Percentiles rank a stretch among this genome's conserved stretches.
These are phyloP conservation scores for Phrixothrix hirtus DNA, from an alignment of 2,888 invertebrate genomes.

Conservation along the genomic window DNA sequence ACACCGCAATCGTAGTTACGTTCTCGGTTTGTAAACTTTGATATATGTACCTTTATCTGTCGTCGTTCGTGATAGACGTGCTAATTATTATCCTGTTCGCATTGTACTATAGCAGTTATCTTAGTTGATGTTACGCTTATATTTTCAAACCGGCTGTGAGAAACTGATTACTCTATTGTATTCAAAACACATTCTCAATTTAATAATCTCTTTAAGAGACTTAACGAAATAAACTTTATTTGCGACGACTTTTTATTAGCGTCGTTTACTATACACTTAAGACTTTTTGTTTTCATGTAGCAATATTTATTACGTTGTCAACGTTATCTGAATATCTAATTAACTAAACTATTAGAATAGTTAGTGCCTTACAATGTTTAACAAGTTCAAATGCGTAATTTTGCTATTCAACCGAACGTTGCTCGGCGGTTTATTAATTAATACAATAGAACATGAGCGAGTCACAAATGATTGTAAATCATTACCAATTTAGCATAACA, in stretches of 20 bases:
- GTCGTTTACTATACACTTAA: neutral
- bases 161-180: neutral
- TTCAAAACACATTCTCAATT: neutral
- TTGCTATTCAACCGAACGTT: no score
- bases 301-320: neutral
- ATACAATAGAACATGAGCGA: no score
- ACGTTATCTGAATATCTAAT: neutral
- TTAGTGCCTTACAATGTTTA: no score
- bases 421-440: no score
- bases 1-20: conserved; percentile 31
- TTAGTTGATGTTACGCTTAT: neutral
- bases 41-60: conserved; percentile 39
- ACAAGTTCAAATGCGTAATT: no score
- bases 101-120: conserved; percentile 9
- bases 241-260: no score
- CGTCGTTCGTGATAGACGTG: conserved; percentile 37
- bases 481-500: no score
- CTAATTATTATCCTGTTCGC: conserved; percentile 36
- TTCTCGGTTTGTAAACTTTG: conserved; percentile 38
- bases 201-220: neutral
- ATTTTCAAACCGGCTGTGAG: neutral
- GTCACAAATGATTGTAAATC: no score
- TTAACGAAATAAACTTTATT: neutral
- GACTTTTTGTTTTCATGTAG: neutral
- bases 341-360: no score